Percentiles rank a stretch among this genome's conserved stretches.
phyloP scores from a whole-genome alignment of 2,888 invertebrate genomes.

The Hirtodrosophila trivittata region DNA sequence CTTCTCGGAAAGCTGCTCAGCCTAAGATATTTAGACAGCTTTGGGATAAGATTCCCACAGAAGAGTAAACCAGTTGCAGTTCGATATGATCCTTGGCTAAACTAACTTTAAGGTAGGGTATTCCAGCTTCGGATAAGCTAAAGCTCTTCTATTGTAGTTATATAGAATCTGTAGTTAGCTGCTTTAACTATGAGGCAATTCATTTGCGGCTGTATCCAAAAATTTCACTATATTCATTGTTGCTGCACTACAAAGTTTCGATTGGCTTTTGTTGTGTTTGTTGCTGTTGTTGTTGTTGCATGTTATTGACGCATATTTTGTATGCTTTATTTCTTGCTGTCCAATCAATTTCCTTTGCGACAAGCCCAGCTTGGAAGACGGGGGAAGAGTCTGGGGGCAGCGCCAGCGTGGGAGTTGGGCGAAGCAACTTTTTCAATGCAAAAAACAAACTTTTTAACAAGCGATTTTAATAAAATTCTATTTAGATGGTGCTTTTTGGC shows the following conservation, averaged over 20 bases:
- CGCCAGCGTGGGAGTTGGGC: too few species aligned
- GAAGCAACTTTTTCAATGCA: constrained; percentile 61
- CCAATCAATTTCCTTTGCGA: constrained; percentile 72
- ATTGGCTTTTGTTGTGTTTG: constrained; percentile 64
- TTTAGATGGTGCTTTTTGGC: constrained; percentile 63
- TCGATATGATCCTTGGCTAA: too few species aligned
- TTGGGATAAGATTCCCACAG: too few species aligned
- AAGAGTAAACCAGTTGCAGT: too few species aligned
- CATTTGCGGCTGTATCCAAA: background rate
- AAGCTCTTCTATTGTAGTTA: too few species aligned
- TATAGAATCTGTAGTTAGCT: too few species aligned
- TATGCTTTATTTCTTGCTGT: constrained; percentile 71
- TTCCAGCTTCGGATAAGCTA: too few species aligned
- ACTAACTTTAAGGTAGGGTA: too few species aligned
- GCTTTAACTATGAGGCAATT: constrained; percentile 1
- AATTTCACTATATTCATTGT: constrained; percentile 2
- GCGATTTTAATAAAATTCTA: constrained; percentile 80
- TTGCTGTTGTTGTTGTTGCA: constrained; percentile 29
- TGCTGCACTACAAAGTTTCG: constrained; percentile 53
- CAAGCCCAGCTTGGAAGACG: constrained; percentile 28
- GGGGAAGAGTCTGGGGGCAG: too few species aligned
- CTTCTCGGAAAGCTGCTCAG: too few species aligned
- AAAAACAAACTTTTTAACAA: constrained; percentile 65
- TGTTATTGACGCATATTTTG: constrained; percentile 70
- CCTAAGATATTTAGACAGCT: too few species aligned